Evolutionary conservation across 2,888 invertebrate genomes (phyloP).

Genomic region (Pyrochroa serraticornis): DNA sequence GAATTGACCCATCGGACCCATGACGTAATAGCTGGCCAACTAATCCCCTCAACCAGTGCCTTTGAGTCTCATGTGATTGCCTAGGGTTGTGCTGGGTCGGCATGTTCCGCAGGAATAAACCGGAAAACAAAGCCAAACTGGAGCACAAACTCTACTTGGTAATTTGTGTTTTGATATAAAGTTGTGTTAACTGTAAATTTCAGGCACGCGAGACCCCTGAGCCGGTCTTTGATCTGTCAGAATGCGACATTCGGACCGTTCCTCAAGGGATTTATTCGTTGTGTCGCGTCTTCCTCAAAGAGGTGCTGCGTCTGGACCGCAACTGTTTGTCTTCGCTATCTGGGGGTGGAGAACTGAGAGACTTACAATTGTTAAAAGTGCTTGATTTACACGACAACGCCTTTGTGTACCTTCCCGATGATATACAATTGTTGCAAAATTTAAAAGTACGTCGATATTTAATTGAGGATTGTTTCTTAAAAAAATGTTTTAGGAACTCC

Average conservation of each 20-base stretch:
- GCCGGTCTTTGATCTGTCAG: slow-evolving; percentile 79
- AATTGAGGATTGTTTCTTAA: neutral
- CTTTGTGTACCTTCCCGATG: slow-evolving; percentile 68
- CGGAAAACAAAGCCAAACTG: slow-evolving; percentile 64
- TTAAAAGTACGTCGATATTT: slow-evolving; percentile 64
- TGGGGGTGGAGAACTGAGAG: slow-evolving; percentile 74
- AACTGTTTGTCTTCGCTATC: slow-evolving; percentile 73
- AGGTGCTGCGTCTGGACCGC: slow-evolving; percentile 68
- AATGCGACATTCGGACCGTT: slow-evolving; percentile 74
- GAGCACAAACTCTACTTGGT: slow-evolving; percentile 68
- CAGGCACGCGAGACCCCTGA: slow-evolving; percentile 81
- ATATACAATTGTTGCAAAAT: slow-evolving; percentile 69
- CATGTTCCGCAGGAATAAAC: slow-evolving; percentile 53
- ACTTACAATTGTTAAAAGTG: slow-evolving; percentile 70
- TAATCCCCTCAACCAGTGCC: no score
- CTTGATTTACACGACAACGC: slow-evolving; percentile 72
- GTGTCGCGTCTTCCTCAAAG: slow-evolving; percentile 83
- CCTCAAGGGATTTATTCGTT: slow-evolving; percentile 80
- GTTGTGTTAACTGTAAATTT: slow-evolving; percentile 30
- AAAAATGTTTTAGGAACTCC: slow-evolving; percentile 65
- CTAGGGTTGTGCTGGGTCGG: no score
- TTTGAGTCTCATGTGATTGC: no score
- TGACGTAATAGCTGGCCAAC: no score
- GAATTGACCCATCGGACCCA: no score
- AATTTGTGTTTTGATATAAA: slow-evolving; percentile 32